Percentiles rank a stretch among this genome's conserved stretches.
Evolutionary conservation across 2,888 invertebrate genomes (phyloP).

Genomic region (Anodontia alba): DNA sequence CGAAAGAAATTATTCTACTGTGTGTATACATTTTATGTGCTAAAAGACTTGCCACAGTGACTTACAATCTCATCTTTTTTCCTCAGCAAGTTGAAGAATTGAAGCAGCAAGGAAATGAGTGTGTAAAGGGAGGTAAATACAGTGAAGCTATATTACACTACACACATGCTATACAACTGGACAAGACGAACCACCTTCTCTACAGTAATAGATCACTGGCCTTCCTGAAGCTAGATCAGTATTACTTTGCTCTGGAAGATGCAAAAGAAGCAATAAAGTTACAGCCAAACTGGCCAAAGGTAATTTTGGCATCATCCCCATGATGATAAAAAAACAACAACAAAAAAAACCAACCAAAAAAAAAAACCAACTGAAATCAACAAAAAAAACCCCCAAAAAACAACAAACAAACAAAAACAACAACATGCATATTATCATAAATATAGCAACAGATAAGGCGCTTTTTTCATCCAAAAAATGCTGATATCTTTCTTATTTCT

Average conservation of each 20-base stretch:
- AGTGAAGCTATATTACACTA: conserved; percentile 92
- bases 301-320: conserved; percentile 82
- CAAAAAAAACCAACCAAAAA: no score
- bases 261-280: conserved; percentile 91
- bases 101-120: conserved; percentile 91
- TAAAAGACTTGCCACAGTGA: no score
- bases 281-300: conserved; percentile 93
- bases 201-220: conserved; percentile 93
- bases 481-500: no score
- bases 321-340: no score
- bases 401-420: no score
- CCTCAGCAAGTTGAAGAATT: conserved; percentile 87
- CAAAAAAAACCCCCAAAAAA: no score
- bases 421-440: no score
- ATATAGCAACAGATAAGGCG: no score
- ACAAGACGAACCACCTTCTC: conserved; percentile 89
- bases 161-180: conserved; percentile 91
- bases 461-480: no score
- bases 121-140: conserved; percentile 90
- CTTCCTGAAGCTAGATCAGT: conserved; percentile 91
- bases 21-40: no score
- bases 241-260: conserved; percentile 91
- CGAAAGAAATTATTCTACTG: no score
- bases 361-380: no score
- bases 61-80: background rate